These are phyloP conservation scores for Drosophila prostipennis DNA, from an alignment of 2,888 invertebrate species.

Conservation along the genomic window DNA sequence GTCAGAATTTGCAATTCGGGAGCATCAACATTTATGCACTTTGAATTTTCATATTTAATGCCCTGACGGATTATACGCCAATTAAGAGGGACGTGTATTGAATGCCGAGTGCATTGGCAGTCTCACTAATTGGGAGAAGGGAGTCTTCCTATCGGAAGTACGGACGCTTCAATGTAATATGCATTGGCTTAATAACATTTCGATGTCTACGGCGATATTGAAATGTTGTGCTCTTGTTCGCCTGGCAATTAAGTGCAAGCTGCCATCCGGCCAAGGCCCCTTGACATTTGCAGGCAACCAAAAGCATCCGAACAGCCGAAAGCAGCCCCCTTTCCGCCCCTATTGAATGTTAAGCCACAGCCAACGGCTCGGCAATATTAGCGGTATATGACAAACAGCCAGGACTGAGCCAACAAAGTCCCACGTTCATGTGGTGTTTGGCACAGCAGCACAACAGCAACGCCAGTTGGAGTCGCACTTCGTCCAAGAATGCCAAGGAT, in stretches of 20 bases:
- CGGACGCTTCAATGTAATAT: slow-evolving; percentile 47
- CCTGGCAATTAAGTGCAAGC: slow-evolving; percentile 68
- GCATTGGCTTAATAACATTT: slow-evolving; percentile 52
- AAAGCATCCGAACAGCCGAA: background rate
- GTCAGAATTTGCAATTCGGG: background rate
- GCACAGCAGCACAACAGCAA: slow-evolving; percentile 12
- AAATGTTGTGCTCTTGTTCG: slow-evolving; percentile 59
- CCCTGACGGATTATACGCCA: slow-evolving; percentile 54
- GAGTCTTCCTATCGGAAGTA: background rate
- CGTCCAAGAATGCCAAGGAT: background rate
- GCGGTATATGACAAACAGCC: slow-evolving; percentile 71
- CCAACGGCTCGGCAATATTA: slow-evolving; percentile 59
- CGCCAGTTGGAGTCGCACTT: slow-evolving; percentile 4
- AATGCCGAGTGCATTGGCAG: slow-evolving; percentile 19
- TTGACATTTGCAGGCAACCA: slow-evolving; percentile 31
- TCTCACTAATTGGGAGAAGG: slow-evolving; percentile 39
- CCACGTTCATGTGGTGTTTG: slow-evolving; percentile 33
- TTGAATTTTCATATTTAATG: slow-evolving; percentile 41
- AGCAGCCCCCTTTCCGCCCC: slow-evolving; percentile 1
- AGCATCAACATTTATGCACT: slow-evolving; percentile 11
- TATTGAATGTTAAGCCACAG: slow-evolving; percentile 52
- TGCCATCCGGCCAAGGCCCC: slow-evolving; percentile 57
- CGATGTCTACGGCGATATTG: slow-evolving; percentile 59
- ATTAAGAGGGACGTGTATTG: slow-evolving; percentile 45
- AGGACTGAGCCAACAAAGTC: slow-evolving; percentile 53